These are phyloP conservation scores for Tenualosa ilisha DNA, from an alignment of 2,797 vertebrate genomes.

Conservation along the genomic window DNA sequence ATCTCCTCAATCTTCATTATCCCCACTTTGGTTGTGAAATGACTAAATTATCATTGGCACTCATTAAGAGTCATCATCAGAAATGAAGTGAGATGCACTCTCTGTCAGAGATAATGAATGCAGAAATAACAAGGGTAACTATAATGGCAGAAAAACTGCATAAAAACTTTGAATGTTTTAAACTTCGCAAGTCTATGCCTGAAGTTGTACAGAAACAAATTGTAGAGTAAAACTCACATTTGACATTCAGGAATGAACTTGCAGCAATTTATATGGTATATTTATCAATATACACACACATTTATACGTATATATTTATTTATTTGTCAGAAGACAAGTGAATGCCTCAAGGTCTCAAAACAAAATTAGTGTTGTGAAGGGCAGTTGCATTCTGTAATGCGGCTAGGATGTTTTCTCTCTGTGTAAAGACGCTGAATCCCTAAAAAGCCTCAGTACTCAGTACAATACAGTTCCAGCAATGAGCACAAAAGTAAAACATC, in stretches of 20 bases:
- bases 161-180: not conserved
- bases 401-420: not conserved
- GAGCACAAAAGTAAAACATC: not conserved
- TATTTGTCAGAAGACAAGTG: not conserved
- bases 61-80: constrained; percentile 46
- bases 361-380: not conserved
- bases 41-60: constrained; percentile 48
- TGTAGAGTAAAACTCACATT: not conserved
- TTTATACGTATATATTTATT: not conserved
- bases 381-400: not conserved
- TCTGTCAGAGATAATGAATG: constrained; percentile 16
- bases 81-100: constrained; percentile 36
- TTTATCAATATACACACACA: too few relatives aligned
- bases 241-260: not conserved
- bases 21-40: constrained; percentile 50
- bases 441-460: not conserved
- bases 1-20: constrained; percentile 59
- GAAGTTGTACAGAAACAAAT: not conserved
- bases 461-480: not conserved
- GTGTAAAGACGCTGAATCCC: not conserved
- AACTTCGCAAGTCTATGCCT: not conserved
- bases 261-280: too few relatives aligned
- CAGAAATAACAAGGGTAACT: constrained; percentile 36
- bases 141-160: constrained; percentile 16
- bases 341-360: not conserved